A percentile compares a stretch with the other conserved stretches of the same genome.
Conservation (phyloP, 2,113 vertebrate species). For the Rallus limicola region DNA sequence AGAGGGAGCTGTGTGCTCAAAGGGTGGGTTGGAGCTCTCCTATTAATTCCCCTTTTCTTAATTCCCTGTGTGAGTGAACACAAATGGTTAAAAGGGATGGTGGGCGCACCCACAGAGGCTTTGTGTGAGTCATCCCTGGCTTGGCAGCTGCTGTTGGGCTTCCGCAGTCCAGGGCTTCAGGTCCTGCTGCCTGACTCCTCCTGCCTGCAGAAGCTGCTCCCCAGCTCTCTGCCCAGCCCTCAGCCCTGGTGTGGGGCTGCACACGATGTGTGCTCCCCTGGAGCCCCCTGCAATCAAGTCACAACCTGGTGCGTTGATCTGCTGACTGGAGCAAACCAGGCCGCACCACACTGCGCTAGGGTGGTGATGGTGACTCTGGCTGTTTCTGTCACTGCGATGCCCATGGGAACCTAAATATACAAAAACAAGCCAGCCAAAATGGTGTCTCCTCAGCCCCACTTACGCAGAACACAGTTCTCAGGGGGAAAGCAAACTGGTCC, state of each 20-base stretch:
- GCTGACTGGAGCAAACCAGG: background rate
- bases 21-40: background rate
- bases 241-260: background rate
- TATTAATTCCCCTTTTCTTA: background rate
- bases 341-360: background rate
- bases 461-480: background rate
- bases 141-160: background rate
- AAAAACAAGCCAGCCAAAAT: background rate
- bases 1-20: background rate
- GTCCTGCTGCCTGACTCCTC: background rate
- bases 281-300: background rate
- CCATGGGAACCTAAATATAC: background rate
- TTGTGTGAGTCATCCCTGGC: background rate
- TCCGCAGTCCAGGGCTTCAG: background rate
- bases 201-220: background rate
- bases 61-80: background rate
- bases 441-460: background rate
- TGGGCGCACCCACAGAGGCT: background rate
- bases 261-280: background rate
- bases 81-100: background rate
- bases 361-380: background rate
- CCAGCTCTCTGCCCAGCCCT: background rate
- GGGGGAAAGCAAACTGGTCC: fast-evolving
- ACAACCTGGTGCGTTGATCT: background rate
- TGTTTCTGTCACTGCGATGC: background rate